Conservation (phyloP, 2,797 vertebrate species). For the Parauchenoglanis ngamensis region DNA sequence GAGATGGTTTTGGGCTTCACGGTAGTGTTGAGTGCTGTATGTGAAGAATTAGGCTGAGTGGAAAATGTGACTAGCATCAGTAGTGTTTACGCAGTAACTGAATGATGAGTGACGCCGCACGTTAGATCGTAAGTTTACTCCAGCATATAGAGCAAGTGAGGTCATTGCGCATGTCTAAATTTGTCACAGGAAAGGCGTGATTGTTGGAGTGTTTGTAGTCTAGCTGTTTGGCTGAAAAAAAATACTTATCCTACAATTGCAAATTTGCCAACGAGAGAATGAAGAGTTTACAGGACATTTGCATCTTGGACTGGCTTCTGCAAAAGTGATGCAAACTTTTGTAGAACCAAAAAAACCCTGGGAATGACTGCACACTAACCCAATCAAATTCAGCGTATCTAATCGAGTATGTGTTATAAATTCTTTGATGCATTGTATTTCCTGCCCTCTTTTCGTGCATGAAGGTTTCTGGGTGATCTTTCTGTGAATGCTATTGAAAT, state of each 20-base stretch:
- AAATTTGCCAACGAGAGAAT: background rate
- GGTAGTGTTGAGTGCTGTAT: constrained; percentile 9
- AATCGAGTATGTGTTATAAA: background rate
- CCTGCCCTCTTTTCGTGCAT: constrained; percentile 1
- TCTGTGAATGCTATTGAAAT: background rate
- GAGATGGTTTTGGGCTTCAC: constrained; percentile 12
- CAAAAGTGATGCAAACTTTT: constrained; percentile 12
- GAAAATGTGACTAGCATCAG: constrained; percentile 23
- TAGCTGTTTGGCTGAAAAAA: background rate
- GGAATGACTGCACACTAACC: constrained; percentile 15
- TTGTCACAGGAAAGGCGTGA: constrained; percentile 12
- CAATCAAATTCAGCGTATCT: constrained; percentile 10
- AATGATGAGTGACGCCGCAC: background rate
- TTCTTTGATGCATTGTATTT: background rate
- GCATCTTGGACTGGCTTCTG: constrained; percentile 30
- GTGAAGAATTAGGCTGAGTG: constrained; percentile 23
- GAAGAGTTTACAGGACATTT: background rate
- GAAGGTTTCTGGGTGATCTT: constrained; percentile 16
- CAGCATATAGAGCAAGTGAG: constrained; percentile 16
- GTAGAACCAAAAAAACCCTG: background rate
- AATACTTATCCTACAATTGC: background rate
- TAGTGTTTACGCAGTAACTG: background rate
- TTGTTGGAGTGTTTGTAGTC: constrained; percentile 12
- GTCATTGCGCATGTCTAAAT: constrained; percentile 20
- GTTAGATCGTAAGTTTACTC: constrained; percentile 1